These are phyloP conservation scores for Mastacembelus armatus DNA, from an alignment of 2,797 vertebrate species.

Conservation along the genomic window DNA sequence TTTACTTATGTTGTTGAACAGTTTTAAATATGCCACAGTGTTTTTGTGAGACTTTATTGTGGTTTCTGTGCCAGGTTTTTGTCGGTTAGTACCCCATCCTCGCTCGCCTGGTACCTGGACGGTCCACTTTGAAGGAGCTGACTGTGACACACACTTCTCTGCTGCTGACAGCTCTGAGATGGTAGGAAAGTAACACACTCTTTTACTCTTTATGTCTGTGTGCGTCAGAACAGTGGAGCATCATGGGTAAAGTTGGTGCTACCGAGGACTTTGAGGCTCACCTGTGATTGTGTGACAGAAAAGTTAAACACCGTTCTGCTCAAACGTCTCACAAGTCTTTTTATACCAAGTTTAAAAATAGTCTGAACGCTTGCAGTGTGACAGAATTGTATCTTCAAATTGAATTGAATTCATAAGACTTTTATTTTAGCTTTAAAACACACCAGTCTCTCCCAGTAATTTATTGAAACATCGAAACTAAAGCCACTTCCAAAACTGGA, in stretches of 20 bases:
- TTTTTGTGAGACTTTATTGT: neutral
- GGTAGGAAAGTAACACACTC: conserved; percentile 77
- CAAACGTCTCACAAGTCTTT: no score
- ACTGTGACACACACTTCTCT: conserved; percentile 92
- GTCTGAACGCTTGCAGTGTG: no score
- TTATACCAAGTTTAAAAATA: no score
- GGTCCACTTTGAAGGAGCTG: conserved; percentile 95
- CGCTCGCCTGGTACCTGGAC: conserved; percentile 97
- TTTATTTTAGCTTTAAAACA: no score
- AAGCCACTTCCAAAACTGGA: no score
- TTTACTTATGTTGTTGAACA: no score
- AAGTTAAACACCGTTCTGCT: no score
- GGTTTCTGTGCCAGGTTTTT: conserved; percentile 85
- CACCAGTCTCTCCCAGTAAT: no score
- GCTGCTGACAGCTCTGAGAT: conserved; percentile 88
- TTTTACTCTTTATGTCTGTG: neutral
- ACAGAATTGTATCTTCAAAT: no score
- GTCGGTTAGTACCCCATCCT: conserved; percentile 89
- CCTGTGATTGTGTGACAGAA: conserved; percentile 30
- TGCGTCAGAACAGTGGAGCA: conserved; percentile 8
- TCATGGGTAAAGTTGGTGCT: conserved; percentile 14
- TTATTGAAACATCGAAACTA: no score
- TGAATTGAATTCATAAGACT: no score
- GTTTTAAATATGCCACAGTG: no score
- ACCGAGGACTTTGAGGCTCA: conserved; percentile 14